A percentile compares a stretch with the other conserved stretches of the same genome.
These are phyloP conservation scores for Archips xylosteana DNA, from an alignment of 2,888 invertebrate genomes.

Conservation along the genomic window DNA sequence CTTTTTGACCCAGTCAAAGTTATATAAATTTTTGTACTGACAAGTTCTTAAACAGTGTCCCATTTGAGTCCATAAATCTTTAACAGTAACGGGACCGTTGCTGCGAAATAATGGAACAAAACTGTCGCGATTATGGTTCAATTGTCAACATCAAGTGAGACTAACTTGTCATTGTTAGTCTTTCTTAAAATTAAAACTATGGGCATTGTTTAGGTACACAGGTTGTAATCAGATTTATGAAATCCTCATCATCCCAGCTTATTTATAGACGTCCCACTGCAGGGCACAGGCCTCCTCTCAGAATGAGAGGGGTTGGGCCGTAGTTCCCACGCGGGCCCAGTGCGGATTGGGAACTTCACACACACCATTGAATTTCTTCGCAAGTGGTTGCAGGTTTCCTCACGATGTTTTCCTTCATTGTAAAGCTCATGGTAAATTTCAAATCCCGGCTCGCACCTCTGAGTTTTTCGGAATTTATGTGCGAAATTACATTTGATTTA, in stretches of 20 bases:
- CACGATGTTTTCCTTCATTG: too few species aligned
- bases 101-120: constrained; percentile 70
- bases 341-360: too few species aligned
- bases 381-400: too few species aligned
- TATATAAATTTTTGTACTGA: constrained; percentile 40
- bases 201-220: not conserved
- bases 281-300: too few species aligned
- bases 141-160: constrained; percentile 60
- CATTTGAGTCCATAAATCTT: constrained; percentile 69
- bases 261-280: too few species aligned
- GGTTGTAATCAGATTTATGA: not conserved
- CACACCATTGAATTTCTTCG: too few species aligned
- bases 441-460: too few species aligned
- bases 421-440: too few species aligned
- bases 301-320: too few species aligned
- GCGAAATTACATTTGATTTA: too few species aligned
- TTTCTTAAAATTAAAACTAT: constrained; percentile 45
- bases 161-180: constrained; percentile 51
- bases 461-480: too few species aligned
- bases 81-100: constrained; percentile 67
- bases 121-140: constrained; percentile 67
- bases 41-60: constrained; percentile 50
- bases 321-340: too few species aligned
- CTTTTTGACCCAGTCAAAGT: constrained; percentile 5
- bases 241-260: not conserved